Percentiles rank a stretch among this genome's conserved stretches.
Evolutionary conservation across 2,113 vertebrate species (phyloP).

Genomic region (Orientallactaga bullata): DNA sequence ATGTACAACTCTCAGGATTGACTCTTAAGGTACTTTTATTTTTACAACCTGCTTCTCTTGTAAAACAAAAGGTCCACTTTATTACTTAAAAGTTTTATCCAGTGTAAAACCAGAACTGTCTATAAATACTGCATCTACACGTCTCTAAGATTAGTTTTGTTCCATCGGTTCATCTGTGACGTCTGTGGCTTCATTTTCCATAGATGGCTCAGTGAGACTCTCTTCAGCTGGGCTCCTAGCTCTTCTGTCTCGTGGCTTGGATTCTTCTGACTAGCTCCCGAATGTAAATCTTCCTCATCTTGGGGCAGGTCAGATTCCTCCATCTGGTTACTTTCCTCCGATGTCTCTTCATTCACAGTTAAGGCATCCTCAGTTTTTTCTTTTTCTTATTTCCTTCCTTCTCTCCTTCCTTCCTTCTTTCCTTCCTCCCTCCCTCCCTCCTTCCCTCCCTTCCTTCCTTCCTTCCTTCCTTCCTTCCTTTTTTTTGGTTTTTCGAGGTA

Average conservation of each 20-base stretch:
- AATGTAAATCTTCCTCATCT: slow-evolving; percentile 86
- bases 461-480: slow-evolving; percentile 87
- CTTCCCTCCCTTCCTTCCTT: no score
- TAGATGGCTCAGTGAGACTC: slow-evolving; percentile 89
- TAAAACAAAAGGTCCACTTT: slow-evolving; percentile 96
- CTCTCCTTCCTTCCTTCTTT: no score
- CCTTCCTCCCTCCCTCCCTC: no score
- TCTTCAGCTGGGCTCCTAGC: slow-evolving; percentile 88
- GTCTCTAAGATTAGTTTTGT: slow-evolving; percentile 93
- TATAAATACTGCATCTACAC: slow-evolving; percentile 92
- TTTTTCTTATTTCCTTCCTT: slow-evolving; percentile 88
- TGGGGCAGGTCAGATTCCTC: no score
- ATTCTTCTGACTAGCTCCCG: slow-evolving; percentile 88
- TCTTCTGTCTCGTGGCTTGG: slow-evolving; percentile 88
- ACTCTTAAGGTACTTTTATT: slow-evolving; percentile 91
- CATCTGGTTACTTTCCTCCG: no score
- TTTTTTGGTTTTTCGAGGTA: no score
- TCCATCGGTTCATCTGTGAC: slow-evolving; percentile 97
- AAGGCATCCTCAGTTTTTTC: slow-evolving; percentile 91
- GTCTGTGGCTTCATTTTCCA: slow-evolving; percentile 93
- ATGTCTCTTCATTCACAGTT: slow-evolving; percentile 88
- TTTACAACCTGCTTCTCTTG: slow-evolving; percentile 92
- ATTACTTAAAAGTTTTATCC: slow-evolving; percentile 93
- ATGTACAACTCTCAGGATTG: slow-evolving; percentile 89
- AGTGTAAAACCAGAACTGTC: slow-evolving; percentile 93